phyloP scores from a whole-genome alignment of 2,113 vertebrate genomes.

The Picathartes gymnocephalus region DNA sequence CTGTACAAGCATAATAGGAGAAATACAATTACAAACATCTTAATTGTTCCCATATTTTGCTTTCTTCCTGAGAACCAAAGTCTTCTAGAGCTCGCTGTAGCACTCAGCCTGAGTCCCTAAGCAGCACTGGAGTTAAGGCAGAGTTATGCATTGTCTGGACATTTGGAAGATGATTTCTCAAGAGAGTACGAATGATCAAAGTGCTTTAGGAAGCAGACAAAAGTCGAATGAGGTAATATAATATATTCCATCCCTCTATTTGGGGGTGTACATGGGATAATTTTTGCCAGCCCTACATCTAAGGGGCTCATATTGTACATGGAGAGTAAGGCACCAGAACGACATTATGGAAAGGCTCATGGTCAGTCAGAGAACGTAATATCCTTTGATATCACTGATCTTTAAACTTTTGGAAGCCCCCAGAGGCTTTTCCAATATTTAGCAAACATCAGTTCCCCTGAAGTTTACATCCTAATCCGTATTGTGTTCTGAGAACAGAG shows the following conservation, averaged over 20 bases:
- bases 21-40: background rate
- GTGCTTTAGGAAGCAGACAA: background rate
- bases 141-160: background rate
- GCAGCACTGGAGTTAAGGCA: background rate
- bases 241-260: background rate
- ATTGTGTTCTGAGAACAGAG: background rate
- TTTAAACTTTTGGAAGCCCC: background rate
- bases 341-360: background rate
- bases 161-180: background rate
- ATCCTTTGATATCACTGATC: background rate
- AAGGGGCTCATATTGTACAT: background rate
- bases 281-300: background rate
- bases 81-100: background rate
- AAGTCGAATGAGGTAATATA: background rate
- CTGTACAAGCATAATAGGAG: background rate
- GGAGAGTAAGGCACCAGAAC: background rate
- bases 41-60: background rate
- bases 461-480: background rate
- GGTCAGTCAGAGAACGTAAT: background rate
- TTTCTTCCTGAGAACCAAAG: conserved; percentile 25
- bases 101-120: background rate
- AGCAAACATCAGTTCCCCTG: background rate
- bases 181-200: background rate
- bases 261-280: background rate
- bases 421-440: background rate